Evolutionary conservation across 2,888 invertebrate species (phyloP), one percentile per base, ranked within the genome.

Genomic region (Cataglyphis altisquamis): DNA sequence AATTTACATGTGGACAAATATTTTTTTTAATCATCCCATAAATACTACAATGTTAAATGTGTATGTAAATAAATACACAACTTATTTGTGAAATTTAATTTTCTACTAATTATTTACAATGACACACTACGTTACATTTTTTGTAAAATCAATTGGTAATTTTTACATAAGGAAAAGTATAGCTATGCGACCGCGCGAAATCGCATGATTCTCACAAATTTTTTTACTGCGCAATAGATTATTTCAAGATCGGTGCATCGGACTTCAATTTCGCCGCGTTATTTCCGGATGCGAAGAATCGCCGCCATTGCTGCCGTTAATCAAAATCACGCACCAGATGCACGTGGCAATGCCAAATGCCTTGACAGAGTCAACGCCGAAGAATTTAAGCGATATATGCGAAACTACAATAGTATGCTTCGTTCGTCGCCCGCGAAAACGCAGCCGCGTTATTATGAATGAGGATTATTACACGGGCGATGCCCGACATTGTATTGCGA

Each of bases 321-420:
- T 78, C 78, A 82, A 64, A 82, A 60, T 77, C 60, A 18, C 66
- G 29, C 48, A 78, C 60, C 78, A 82, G 39, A 77, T 78, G 62
- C 78, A 25, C 48, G 57, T 63, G 39, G 6, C 9, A 36, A 82
- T 60, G 36, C 67, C 55, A 78, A 55, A 78, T 78, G 57, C 15
- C 32, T 1, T 29, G 15, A 25, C 64, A 2, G 39, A 77, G 29
- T 78, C 67, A 78, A 78, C 77, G 77, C 10, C 21, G 32, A 78
- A 45, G 78, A 68, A 78, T 78, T 78, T 36, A 45, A 45, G 57
- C 57, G 68, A 78, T 78, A 68, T 3, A 60, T 45, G 12, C 18
- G 57, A 57, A 78, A 32, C 57, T 45, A 60, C 41, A 68, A 68
- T 60, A 68, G 57, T 57, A 32, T 45, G 45, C 77, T 67, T 57